These are phyloP conservation scores for Melanaphis sacchari DNA, from an alignment of 1,140 invertebrate species.

Conservation along the genomic window DNA sequence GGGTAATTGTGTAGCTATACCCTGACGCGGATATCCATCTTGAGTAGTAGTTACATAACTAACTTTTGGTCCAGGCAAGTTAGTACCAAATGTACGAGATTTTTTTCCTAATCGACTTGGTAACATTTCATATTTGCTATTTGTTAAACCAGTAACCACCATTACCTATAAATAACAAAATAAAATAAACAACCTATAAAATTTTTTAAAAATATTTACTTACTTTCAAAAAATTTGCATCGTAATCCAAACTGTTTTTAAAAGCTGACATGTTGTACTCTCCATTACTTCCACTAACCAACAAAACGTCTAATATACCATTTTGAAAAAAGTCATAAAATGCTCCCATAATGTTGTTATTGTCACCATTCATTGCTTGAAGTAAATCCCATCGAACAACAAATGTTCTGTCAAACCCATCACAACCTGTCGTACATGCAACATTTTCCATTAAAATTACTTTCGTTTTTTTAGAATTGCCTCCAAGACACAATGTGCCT, in stretches of 20 bases:
- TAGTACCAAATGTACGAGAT: conserved; percentile 83
- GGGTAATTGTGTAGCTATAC: conserved; percentile 84
- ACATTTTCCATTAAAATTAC: conserved; percentile 83
- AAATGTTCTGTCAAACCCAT: conserved; percentile 76
- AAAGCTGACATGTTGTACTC: conserved; percentile 74
- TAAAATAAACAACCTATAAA: not conserved
- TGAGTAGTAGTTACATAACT: conserved; percentile 86
- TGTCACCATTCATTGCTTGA: conserved; percentile 73
- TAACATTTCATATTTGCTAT: conserved; percentile 71
- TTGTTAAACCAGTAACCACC: conserved; percentile 84
- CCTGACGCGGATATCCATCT: conserved; percentile 76
- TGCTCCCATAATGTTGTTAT: conserved; percentile 79
- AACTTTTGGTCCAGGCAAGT: conserved; percentile 87
- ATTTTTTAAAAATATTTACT: not conserved
- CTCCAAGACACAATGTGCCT: conserved; percentile 72
- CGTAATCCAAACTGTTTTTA: conserved; percentile 88
- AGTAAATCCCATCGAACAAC: conserved; percentile 76
- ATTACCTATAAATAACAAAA: conserved; percentile 69
- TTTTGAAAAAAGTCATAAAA: conserved; percentile 95
- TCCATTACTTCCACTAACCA: conserved; percentile 68
- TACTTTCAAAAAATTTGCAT: conserved; percentile 91
- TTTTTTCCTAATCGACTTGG: conserved; percentile 77
- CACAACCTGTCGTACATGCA: conserved; percentile 69
- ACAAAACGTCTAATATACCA: conserved; percentile 81
- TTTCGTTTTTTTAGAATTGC: conserved; percentile 65